These are phyloP conservation scores for Sebastes vulpes DNA, from an alignment of 2,797 vertebrate genomes.

Conservation along the genomic window DNA sequence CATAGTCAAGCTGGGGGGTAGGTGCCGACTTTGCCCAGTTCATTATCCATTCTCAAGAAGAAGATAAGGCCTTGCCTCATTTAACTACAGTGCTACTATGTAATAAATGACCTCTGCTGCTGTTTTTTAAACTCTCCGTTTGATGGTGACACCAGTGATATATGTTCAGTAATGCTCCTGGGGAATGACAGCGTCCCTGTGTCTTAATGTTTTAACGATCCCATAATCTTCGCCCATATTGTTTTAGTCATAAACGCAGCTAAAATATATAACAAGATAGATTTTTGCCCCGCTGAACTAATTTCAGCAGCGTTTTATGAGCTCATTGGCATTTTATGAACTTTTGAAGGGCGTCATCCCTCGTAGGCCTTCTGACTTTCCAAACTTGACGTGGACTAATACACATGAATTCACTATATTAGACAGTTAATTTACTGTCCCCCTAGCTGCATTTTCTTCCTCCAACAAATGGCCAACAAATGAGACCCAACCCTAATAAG, in stretches of 20 bases:
- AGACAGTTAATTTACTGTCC: slow-evolving; percentile 31
- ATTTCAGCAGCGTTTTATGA: slow-evolving; percentile 37
- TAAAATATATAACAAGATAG: slow-evolving; percentile 14
- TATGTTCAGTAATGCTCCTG: background rate
- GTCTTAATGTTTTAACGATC: slow-evolving; percentile 22
- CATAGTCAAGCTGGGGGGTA: background rate
- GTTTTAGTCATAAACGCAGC: slow-evolving; percentile 23
- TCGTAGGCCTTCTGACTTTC: background rate
- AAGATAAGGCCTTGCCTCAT: background rate
- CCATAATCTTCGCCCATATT: slow-evolving; percentile 27
- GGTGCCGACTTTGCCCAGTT: background rate
- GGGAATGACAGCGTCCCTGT: background rate
- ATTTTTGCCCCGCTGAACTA: background rate
- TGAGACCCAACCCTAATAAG: slow-evolving; percentile 35
- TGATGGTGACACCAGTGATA: background rate
- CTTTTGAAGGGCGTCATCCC: slow-evolving; percentile 18
- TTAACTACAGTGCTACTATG: background rate
- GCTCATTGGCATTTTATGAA: slow-evolving; percentile 48
- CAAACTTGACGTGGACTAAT: slow-evolving; percentile 15
- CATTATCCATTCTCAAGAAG: background rate
- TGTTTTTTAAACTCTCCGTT: background rate
- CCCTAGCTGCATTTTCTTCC: background rate
- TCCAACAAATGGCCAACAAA: slow-evolving; percentile 36
- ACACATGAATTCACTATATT: background rate
- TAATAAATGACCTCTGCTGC: slow-evolving; percentile 8